These are phyloP conservation scores for Choristoneura fumiferana DNA, from an alignment of 1,140 invertebrate species.

Conservation along the genomic window DNA sequence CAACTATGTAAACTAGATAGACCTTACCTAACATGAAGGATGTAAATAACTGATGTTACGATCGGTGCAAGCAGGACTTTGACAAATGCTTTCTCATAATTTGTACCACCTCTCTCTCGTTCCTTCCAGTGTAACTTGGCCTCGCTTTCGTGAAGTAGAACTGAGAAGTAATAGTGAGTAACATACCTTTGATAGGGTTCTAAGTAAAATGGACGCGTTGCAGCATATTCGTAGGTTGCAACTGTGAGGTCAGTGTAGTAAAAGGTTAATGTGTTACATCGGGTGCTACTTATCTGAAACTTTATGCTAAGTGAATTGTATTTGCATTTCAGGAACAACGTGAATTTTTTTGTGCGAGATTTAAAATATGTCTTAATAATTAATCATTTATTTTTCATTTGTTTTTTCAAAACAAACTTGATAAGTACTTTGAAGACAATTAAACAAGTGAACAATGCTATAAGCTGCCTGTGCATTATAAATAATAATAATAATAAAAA, in stretches of 20 bases:
- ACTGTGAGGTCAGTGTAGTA: constrained; percentile 31
- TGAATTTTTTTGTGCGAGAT: constrained; percentile 22
- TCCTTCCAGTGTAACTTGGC: constrained; percentile 28
- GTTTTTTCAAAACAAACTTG: no score
- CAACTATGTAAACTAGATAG: no score
- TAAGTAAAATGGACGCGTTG: constrained; percentile 31
- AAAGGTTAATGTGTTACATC: constrained; percentile 56
- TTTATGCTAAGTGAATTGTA: constrained; percentile 48
- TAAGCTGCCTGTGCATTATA: no score
- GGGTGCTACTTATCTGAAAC: constrained; percentile 54
- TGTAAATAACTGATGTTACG: constrained; percentile 23
- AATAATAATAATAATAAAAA: no score
- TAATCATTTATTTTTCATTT: no score
- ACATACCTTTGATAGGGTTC: constrained; percentile 25
- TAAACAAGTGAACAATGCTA: no score
- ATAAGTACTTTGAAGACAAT: no score
- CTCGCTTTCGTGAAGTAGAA: constrained; percentile 19
- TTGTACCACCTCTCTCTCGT: constrained; percentile 37
- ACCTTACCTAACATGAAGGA: no score
- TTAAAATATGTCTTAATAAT: no score
- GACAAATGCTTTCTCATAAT: constrained; percentile 53
- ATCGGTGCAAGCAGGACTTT: constrained; percentile 44
- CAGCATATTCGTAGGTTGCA: constrained; percentile 48
- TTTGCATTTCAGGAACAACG: constrained; percentile 40
- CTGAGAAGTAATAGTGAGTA: neutral